Percentiles rank a stretch among this genome's conserved stretches.
phyloP scores from a whole-genome alignment of 2,888 invertebrate species.

The Physocephala rufipes region DNA sequence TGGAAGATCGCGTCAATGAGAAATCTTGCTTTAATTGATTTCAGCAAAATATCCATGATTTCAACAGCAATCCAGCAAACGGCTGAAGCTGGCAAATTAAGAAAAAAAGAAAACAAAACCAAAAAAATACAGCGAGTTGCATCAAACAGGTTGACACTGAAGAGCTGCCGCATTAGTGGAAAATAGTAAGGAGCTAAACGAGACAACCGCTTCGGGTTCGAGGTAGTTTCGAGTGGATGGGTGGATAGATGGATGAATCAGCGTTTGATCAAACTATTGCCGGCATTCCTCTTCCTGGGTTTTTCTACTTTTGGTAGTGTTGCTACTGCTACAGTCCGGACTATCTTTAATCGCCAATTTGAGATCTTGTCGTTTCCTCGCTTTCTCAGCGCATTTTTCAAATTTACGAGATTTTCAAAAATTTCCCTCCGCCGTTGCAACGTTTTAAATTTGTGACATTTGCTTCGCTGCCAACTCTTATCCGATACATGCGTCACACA shows the following conservation, averaged over 20 bases:
- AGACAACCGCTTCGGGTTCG: neutral
- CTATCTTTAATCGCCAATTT: slow-evolving; percentile 34
- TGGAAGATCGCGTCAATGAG: slow-evolving; percentile 22
- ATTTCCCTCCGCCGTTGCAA: no score
- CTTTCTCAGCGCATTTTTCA: slow-evolving; percentile 13
- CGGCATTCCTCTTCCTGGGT: slow-evolving; percentile 35
- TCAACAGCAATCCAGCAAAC: slow-evolving; percentile 1
- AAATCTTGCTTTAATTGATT: slow-evolving; percentile 31
- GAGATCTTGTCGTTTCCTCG: slow-evolving; percentile 32
- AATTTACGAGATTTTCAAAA: slow-evolving; percentile 6
- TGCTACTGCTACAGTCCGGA: slow-evolving; percentile 26
- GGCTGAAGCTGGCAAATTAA: neutral
- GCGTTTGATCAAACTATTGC: slow-evolving; percentile 24
- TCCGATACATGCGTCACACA: slow-evolving; percentile 31
- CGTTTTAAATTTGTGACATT: slow-evolving; percentile 12
- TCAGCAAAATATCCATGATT: slow-evolving; percentile 14
- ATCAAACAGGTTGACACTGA: slow-evolving; percentile 13
- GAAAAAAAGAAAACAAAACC: slow-evolving; percentile 8
- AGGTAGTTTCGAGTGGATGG: neutral
- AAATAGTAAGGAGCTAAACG: neutral
- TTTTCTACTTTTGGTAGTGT: slow-evolving; percentile 32
- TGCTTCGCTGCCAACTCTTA: slow-evolving; percentile 4
- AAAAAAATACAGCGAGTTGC: no score
- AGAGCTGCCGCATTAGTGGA: no score
- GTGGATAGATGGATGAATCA: slow-evolving; percentile 1